Evolutionary conservation across 2,888 invertebrate genomes (phyloP).

Genomic region (Deilephila elpenor): DNA sequence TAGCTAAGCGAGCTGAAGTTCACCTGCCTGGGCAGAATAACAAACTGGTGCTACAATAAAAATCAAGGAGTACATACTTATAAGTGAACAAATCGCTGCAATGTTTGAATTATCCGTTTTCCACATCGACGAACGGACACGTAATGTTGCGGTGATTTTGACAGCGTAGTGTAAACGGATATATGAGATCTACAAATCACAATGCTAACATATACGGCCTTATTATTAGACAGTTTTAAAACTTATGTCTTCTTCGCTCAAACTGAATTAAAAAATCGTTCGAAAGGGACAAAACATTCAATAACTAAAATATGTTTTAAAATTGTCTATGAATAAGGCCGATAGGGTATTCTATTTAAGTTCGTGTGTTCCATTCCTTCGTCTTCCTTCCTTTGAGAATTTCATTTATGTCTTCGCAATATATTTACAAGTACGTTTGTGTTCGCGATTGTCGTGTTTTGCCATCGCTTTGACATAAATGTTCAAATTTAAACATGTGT

Average conservation of each 20-base stretch:
- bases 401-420: constrained; percentile 3
- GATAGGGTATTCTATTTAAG: neutral
- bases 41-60: constrained; percentile 20
- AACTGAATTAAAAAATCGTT: too few species aligned
- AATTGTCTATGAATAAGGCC: too few species aligned
- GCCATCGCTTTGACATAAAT: constrained; percentile 6
- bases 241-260: too few species aligned
- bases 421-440: neutral
- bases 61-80: constrained; percentile 3
- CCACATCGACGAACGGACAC: neutral
- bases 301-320: too few species aligned
- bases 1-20: neutral
- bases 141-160: neutral
- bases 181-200: neutral
- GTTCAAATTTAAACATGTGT: neutral
- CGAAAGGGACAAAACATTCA: too few species aligned
- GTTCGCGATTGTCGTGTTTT: constrained; percentile 14
- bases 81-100: neutral
- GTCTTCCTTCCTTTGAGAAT: constrained; percentile 9
- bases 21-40: neutral
- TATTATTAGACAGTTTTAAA: too few species aligned
- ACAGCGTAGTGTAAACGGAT: constrained; percentile 7
- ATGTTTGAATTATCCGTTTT: neutral
- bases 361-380: neutral
- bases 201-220: neutral